Percentiles rank a stretch among this genome's conserved stretches.
phyloP scores from a whole-genome alignment of 2,797 vertebrate genomes.

The Hydrolagus colliei region DNA sequence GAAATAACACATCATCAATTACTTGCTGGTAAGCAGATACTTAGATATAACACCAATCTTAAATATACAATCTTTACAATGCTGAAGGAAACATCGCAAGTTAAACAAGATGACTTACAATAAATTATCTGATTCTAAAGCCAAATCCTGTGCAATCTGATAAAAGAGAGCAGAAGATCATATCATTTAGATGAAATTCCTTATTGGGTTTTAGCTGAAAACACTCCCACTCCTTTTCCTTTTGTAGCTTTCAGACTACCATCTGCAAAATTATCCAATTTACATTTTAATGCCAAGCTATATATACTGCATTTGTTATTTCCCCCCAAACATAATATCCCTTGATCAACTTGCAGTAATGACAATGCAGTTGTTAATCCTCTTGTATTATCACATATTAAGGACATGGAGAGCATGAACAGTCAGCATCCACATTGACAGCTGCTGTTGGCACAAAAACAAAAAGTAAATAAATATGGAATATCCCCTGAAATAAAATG shows the following conservation, averaged over 20 bases:
- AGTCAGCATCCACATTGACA: not conserved
- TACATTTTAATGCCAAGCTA: too few species aligned
- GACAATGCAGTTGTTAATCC: not conserved
- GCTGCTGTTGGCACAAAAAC: constrained; percentile 3
- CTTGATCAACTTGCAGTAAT: constrained; percentile 10
- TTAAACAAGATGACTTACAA: not conserved
- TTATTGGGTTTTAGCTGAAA: constrained; percentile 1
- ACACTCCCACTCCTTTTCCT: not conserved
- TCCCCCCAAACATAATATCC: not conserved
- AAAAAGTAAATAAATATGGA: not conserved
- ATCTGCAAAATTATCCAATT: not conserved
- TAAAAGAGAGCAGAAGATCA: not conserved
- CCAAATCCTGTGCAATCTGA: not conserved
- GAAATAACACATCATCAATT: constrained; percentile 5
- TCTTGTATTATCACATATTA: constrained; percentile 16
- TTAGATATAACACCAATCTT: not conserved
- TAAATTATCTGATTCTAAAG: not conserved
- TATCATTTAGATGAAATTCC: not conserved
- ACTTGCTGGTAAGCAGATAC: constrained; percentile 21
- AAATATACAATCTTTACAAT: not conserved
- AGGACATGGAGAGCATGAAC: not conserved
- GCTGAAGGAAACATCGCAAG: not conserved
- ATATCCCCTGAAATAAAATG: not conserved
- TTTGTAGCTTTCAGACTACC: not conserved
- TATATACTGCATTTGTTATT: not conserved